Percentiles rank a stretch among this genome's conserved stretches.
Conservation (phyloP, 1,140 invertebrate species). For the Metopolophium dirhodum region DNA sequence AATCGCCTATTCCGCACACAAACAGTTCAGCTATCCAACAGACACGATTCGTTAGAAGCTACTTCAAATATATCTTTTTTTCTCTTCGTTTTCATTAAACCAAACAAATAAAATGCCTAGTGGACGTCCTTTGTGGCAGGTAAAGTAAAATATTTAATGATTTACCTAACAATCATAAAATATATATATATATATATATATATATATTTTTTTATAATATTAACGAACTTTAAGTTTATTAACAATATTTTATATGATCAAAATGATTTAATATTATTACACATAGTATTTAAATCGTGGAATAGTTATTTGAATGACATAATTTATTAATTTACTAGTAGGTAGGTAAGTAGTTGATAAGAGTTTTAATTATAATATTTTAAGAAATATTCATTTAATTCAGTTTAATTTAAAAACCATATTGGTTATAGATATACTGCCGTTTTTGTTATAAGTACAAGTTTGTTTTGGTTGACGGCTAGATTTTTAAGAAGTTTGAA, state of each 20-base stretch:
- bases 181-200: neutral
- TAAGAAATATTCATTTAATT: no score
- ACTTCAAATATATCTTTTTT: neutral
- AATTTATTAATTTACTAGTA: neutral
- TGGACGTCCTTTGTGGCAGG: conserved; percentile 48
- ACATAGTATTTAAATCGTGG: neutral
- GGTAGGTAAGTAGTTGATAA: neutral
- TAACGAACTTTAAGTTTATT: neutral
- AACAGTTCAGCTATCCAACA: neutral
- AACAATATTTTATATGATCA: neutral
- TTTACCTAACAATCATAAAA: neutral
- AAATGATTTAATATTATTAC: neutral
- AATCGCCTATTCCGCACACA: neutral
- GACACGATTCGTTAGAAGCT: neutral
- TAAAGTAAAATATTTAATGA: neutral
- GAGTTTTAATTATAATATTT: neutral
- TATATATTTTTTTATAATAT: neutral
- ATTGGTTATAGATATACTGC: no score
- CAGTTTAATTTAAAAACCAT: neutral
- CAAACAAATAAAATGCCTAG: neutral
- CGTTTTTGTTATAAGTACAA: neutral
- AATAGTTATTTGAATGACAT: neutral
- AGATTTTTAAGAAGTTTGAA: no score
- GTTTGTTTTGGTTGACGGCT: neutral
- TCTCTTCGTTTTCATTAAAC: neutral